phyloP scores from a whole-genome alignment of 2,797 vertebrate genomes.

The Sebastes umbrosus region DNA sequence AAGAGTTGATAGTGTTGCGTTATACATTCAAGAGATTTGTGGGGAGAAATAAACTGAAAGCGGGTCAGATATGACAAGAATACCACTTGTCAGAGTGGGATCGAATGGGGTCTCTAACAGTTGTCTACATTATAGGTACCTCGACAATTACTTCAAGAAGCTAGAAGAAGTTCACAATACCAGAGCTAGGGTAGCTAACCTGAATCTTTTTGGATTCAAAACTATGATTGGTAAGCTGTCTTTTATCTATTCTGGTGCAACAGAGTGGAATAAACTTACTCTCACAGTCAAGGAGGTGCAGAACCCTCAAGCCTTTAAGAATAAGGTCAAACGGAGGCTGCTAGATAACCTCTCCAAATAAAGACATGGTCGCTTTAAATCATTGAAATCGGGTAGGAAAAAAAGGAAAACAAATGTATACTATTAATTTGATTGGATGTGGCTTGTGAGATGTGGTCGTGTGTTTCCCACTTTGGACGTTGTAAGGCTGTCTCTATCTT shows the following conservation, averaged over 20 bases:
- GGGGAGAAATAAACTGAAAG: no score
- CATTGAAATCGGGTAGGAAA: not conserved
- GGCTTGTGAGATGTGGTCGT: not conserved
- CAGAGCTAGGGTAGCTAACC: not conserved
- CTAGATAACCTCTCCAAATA: not conserved
- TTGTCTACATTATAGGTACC: no score
- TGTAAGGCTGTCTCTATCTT: not conserved
- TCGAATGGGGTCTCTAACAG: no score
- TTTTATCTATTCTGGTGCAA: not conserved
- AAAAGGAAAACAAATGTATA: not conserved
- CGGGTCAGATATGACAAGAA: no score
- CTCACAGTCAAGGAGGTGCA: not conserved
- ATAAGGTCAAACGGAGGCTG: not conserved
- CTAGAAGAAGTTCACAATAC: not conserved
- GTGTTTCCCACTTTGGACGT: not conserved
- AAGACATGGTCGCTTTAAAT: not conserved
- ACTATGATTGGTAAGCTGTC: not conserved
- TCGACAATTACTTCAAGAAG: no score
- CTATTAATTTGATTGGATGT: no score
- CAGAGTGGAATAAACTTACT: not conserved
- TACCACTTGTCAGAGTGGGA: no score
- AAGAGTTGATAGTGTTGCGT: no score
- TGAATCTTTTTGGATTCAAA: not conserved
- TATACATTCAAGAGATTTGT: no score
- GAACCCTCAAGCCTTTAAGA: not conserved